Base-by-base conservation (phyloP, 2,113 vertebrate species). In the Chionomys nivalis region DNA sequence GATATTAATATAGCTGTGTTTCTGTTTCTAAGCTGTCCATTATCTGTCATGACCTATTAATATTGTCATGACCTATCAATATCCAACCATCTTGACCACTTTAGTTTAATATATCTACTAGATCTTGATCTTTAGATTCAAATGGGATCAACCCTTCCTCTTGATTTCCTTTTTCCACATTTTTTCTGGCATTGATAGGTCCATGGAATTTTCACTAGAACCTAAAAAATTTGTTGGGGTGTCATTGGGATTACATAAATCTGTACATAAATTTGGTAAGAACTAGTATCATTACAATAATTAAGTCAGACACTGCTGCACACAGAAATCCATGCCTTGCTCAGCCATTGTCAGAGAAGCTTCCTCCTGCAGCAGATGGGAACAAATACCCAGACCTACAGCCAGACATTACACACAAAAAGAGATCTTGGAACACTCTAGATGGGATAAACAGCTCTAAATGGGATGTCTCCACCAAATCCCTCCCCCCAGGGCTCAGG, bases 221-320 rank as follows among this genome's bases (percentile, higher is more conserved):
- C 23, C 90, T 94, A 92, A 92, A 33, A 2, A 92, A 55, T 9
- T 77, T 68, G 0, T 78, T 92, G 14, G 21, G 5, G 63, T 94
- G 58, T 94, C 23, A 90, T 88, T 61, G 85, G 58, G n/a, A 90
- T 85, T 85, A 24, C n/a, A 49, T 81, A 24, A 92, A 65, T 72
- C 12, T 77, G 28, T 33, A 66, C 9, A 39, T 70, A 28, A 73
- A 65, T 77, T 93, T 89, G 52, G 23, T 47, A 42, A 87, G 23
- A 94, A 78, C 19, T 66, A 44, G 58, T 39, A 87, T 76, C 7
- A 70, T 47, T 72, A 47, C 7, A 95, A 47, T 68, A 73, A 78
- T 8, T 78, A 63, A 83, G 28, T 79, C 21, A 24, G 81, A 83
- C 42, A 58, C 55, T 42, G n/a, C 24, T 83, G 24, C n/a, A 28